Conservation (phyloP, 1,140 invertebrate genomes). For the Marisa cornuarietis region DNA sequence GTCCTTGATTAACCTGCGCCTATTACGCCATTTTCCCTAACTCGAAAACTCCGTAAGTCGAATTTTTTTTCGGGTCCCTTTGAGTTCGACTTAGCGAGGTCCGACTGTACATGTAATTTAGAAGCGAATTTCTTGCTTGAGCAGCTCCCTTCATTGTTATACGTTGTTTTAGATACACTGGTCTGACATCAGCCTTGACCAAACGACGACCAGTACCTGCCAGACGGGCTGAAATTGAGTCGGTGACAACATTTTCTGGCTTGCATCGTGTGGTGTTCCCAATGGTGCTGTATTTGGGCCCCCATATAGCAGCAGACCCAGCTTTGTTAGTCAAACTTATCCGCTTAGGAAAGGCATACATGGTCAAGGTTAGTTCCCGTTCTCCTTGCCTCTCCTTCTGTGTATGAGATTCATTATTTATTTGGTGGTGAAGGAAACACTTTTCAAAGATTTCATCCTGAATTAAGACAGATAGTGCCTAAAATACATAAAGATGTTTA, state of each 20-base stretch:
- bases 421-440: too few species aligned
- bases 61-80: too few species aligned
- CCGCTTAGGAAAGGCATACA: conserved; percentile 76
- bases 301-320: conserved; percentile 87
- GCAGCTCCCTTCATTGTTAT: background rate
- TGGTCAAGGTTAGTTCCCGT: conserved; percentile 52
- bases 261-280: conserved; percentile 83
- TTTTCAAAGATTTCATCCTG: too few species aligned
- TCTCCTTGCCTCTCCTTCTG: too few species aligned
- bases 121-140: background rate
- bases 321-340: conserved; percentile 75
- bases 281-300: conserved; percentile 87
- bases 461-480: too few species aligned
- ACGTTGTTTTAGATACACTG: conserved; percentile 72
- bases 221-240: conserved; percentile 60
- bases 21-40: too few species aligned
- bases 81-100: too few species aligned
- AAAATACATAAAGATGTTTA: too few species aligned
- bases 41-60: too few species aligned
- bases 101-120: background rate
- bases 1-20: too few species aligned
- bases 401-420: too few species aligned
- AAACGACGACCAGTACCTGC: conserved; percentile 22
- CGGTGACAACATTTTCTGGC: conserved; percentile 75
- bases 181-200: conserved; percentile 71